Percentiles rank a stretch among this genome's conserved stretches.
Evolutionary conservation across 2,797 vertebrate genomes (phyloP).

Genomic region (Hybognathus amarus): DNA sequence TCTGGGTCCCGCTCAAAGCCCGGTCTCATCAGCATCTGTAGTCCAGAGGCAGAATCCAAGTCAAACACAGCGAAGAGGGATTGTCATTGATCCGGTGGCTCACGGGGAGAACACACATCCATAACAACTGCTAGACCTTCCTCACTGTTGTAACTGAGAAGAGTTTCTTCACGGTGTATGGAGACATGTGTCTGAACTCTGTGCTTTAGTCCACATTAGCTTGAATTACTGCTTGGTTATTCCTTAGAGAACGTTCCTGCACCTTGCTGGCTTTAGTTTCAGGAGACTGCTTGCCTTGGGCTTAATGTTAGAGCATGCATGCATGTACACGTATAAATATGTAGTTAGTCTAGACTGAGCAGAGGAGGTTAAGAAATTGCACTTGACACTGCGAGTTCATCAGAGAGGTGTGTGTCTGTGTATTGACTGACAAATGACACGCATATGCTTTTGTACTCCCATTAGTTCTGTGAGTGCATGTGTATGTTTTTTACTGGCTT

Average conservation of each 20-base stretch:
- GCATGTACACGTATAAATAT: conserved; percentile 20
- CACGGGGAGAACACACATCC: conserved; percentile 16
- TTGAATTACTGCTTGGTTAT: conserved; percentile 38
- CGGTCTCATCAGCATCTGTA: conserved; percentile 23
- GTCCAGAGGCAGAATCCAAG: conserved; percentile 29
- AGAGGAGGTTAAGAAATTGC: conserved; percentile 47
- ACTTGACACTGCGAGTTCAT: conserved; percentile 16
- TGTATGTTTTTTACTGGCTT: conserved; percentile 67
- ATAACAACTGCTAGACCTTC: conserved; percentile 9
- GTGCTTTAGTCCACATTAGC: conserved; percentile 25
- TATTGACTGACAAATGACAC: conserved; percentile 3
- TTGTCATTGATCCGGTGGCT: conserved; percentile 12
- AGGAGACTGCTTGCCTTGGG: conserved; percentile 24
- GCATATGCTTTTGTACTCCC: conserved; percentile 21
- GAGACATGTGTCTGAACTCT: conserved; percentile 2
- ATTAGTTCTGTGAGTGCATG: conserved; percentile 43
- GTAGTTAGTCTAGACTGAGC: conserved; percentile 35
- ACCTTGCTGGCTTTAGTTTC: conserved; percentile 29
- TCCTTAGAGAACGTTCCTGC: conserved; percentile 25
- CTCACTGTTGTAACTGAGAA: conserved; percentile 19
- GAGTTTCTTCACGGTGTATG: conserved; percentile 5
- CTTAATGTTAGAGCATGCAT: conserved; percentile 15
- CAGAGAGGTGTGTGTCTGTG: conserved; percentile 3
- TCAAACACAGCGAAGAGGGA: conserved; percentile 28
- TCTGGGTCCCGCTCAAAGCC: conserved; percentile 25